A percentile compares a stretch with the other conserved stretches of the same genome.
These are phyloP conservation scores for Sisyra terminalis DNA, from an alignment of 2,888 invertebrate species.

Conservation along the genomic window DNA sequence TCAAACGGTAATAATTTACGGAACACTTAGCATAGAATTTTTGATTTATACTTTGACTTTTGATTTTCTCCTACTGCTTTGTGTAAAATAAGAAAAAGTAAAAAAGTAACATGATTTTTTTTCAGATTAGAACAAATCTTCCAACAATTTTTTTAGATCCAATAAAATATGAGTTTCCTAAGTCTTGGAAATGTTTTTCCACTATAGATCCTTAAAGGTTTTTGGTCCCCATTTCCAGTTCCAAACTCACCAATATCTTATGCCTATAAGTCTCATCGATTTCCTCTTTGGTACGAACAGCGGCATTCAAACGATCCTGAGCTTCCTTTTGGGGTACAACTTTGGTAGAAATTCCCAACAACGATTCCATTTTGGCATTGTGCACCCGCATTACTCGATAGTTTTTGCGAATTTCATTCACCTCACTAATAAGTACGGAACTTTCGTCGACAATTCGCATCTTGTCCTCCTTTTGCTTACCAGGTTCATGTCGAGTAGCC, in stretches of 20 bases:
- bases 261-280: slow-evolving; percentile 37
- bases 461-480: slow-evolving; percentile 24
- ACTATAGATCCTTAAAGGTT: too few relatives aligned
- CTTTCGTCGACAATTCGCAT: slow-evolving; percentile 45
- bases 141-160: too few relatives aligned
- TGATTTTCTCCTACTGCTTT: too few relatives aligned
- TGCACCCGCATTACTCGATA: slow-evolving; percentile 46
- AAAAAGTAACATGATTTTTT: too few relatives aligned
- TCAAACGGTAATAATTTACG: too few relatives aligned
- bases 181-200: too few relatives aligned
- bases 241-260: slow-evolving; percentile 28
- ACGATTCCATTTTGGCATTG: slow-evolving; percentile 53
- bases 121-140: too few relatives aligned
- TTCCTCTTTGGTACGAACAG: slow-evolving; percentile 40
- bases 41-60: too few relatives aligned
- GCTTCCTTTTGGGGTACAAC: slow-evolving; percentile 38
- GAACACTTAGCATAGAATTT: too few relatives aligned
- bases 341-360: slow-evolving; percentile 43
- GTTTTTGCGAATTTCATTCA: slow-evolving; percentile 55
- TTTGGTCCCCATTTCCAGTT: too few relatives aligned
- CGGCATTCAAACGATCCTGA: slow-evolving; percentile 42
- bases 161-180: too few relatives aligned
- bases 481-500: slow-evolving; percentile 22
- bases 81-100: too few relatives aligned
- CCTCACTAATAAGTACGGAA: slow-evolving; percentile 55